A percentile compares a stretch with the other conserved stretches of the same genome.
Evolutionary conservation across 2,888 invertebrate genomes (phyloP).

Genomic region (Ectropis crepuscularia): DNA sequence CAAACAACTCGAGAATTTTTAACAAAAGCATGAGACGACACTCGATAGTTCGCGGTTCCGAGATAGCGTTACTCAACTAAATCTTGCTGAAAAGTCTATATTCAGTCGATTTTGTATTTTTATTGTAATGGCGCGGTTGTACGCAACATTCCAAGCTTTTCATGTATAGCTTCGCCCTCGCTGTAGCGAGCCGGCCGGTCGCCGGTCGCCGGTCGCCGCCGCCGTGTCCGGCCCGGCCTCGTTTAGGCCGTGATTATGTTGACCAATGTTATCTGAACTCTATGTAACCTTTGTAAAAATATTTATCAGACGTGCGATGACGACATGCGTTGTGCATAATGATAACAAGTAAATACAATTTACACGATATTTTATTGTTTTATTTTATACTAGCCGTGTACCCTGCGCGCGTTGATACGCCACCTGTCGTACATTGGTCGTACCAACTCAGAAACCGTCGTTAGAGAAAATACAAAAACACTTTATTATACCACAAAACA

Average conservation of each 20-base stretch:
- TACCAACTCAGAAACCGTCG: no score
- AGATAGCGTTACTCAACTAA: no score
- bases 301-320: conserved; percentile 74
- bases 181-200: conserved; percentile 6
- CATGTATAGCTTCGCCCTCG: conserved; percentile 61
- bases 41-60: no score
- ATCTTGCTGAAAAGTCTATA: no score
- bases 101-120: no score
- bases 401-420: neutral
- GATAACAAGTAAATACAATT: conserved; percentile 84
- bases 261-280: conserved; percentile 82
- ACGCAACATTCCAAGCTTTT: conserved; percentile 75
- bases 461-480: no score
- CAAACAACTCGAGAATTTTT: no score
- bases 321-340: conserved; percentile 77
- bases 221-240: conserved; percentile 46
- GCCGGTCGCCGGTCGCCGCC: conserved; percentile 23
- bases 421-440: no score
- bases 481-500: no score
- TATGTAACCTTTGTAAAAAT: conserved; percentile 82
- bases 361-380: conserved; percentile 76
- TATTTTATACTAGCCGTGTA: conserved; percentile 50
- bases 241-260: conserved; percentile 78
- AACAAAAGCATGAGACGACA: no score
- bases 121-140: neutral